phyloP scores from a whole-genome alignment of 1,140 invertebrate genomes.

The Trichogramma pretiosum region DNA sequence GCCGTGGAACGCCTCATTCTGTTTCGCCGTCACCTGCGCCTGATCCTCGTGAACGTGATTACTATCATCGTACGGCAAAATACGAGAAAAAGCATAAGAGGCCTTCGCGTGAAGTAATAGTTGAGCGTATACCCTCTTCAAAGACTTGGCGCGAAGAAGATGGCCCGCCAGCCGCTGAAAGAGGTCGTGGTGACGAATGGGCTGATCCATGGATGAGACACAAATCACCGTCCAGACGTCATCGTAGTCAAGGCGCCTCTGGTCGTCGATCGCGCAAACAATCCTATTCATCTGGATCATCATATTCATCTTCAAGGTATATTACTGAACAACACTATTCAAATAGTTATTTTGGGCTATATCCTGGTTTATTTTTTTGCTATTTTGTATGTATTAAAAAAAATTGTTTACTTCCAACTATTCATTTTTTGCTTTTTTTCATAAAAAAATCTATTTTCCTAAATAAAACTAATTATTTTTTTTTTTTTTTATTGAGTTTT shows the following conservation, averaged over 20 bases:
- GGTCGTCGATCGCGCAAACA: constrained; percentile 44
- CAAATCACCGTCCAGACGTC: constrained; percentile 51
- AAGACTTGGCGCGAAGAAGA: constrained; percentile 43
- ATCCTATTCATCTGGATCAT: constrained; percentile 68
- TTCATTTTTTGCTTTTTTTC: background rate
- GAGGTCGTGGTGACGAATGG: constrained; percentile 73
- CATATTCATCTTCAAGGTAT: constrained; percentile 64
- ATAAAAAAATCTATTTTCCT: too few species aligned
- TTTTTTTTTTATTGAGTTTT: too few species aligned
- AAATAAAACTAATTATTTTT: too few species aligned
- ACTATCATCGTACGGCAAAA: constrained; percentile 34
- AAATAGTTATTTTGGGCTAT: background rate
- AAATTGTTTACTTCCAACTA: background rate
- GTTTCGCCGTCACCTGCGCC: constrained; percentile 37
- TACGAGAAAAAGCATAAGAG: constrained; percentile 52
- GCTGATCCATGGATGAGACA: constrained; percentile 85
- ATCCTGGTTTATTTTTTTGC: background rate
- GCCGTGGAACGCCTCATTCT: constrained; percentile 31
- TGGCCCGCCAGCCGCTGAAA: constrained; percentile 30
- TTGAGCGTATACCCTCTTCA: constrained; percentile 57
- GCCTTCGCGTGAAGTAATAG: constrained; percentile 68
- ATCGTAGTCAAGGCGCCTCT: constrained; percentile 44
- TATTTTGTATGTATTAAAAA: background rate
- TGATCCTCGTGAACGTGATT: constrained; percentile 42
- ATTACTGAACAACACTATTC: background rate